Percentiles rank a stretch among this genome's conserved stretches.
These are phyloP conservation scores for Leucoraja ocellata DNA, from an alignment of 2,797 vertebrate species.

Conservation along the genomic window DNA sequence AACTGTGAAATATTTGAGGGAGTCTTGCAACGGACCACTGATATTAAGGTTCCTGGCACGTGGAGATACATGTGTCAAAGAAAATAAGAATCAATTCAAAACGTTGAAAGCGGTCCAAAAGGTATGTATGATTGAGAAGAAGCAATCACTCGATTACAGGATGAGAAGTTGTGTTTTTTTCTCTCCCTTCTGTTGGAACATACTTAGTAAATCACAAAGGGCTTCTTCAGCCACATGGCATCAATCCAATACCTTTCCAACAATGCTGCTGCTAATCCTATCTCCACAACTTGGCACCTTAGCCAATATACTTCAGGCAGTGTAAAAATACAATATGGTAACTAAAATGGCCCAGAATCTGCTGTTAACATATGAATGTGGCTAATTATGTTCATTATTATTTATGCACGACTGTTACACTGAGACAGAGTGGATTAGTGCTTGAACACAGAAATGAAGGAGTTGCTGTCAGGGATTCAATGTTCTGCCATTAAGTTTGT, in stretches of 20 bases:
- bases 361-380: background rate
- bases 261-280: no score
- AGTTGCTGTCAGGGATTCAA: background rate
- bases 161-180: no score
- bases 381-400: background rate
- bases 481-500: background rate
- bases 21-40: background rate
- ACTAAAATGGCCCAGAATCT: background rate
- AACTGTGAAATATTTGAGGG: background rate
- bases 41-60: background rate
- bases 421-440: background rate
- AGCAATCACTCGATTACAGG: no score
- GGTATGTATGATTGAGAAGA: no score
- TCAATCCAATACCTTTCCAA: no score
- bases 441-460: background rate
- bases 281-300: no score
- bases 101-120: no score
- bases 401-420: background rate
- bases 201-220: no score
- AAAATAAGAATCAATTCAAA: background rate
- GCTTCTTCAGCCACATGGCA: no score
- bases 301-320: background rate
- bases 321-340: background rate
- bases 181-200: no score
- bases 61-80: background rate